Base-by-base conservation (phyloP, 2,113 vertebrate species). In the Hemibagrus wyckioides region DNA sequence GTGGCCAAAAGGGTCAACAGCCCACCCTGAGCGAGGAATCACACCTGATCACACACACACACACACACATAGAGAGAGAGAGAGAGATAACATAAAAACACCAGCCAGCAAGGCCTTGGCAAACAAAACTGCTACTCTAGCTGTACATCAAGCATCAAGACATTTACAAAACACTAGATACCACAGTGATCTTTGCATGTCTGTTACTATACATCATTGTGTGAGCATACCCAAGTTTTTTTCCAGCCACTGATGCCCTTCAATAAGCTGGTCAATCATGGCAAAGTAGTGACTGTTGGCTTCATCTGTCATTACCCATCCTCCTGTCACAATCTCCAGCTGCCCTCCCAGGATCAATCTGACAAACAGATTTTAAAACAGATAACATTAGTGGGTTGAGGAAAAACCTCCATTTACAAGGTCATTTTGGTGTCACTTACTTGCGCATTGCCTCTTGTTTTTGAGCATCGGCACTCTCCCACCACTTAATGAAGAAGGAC, bases 301-400 rank as follows among this genome's bases (percentile, higher is more conserved):
- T 92, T 99, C 98, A 0, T 99, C 98, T 0, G 98, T 96, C 98
- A 99, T 99, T 84, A 99, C 98, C 98, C 98, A 99, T 85, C 98
- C 98, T 0, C 98, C 98, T 0, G 98, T 99, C 33, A 96, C 97
- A 48, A 99, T 98, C 95, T 99, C 98, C 57, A 99, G 93, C 94
- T 99, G 98, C 83, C 98, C 98, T 0, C 92, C 96, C 4, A 91
- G 93, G 90, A 96, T 94, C 76, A 95, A 91, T 82, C 94, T 95
- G 91, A 88, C 65, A 87, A 91, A 92, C 80, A 92, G 76, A 90
- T 50, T 93, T 90, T 41, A 71, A 85, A 28, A 50, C 57, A 56
- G 86, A 88, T 89, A 88, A 85, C 88, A 59, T 67, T 86, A 59
- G 6, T 11, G 91, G 89, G 90, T 92, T n/a, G 82, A 89, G 71